Evolutionary conservation across 2,797 vertebrate species (phyloP), one percentile per base, ranked within the genome.

Genomic region (Todus mexicanus): DNA sequence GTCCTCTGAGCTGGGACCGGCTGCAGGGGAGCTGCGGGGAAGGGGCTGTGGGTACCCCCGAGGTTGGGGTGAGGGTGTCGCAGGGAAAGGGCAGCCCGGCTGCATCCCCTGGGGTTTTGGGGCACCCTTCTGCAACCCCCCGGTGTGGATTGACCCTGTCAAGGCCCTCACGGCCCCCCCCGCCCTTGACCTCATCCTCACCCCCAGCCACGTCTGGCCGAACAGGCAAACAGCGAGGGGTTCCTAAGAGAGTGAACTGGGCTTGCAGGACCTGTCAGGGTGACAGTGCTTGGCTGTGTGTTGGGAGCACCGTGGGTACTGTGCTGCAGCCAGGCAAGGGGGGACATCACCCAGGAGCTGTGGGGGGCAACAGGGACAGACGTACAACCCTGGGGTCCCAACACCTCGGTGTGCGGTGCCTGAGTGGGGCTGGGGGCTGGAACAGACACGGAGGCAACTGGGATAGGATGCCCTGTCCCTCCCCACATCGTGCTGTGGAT

Each of bases 401-500:
- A 8, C 43, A 2, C 26, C 3, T 11, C 3, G 4, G 35, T 2
- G 2, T 26, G n/a, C 5, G 47, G 42, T 48, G 29, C 59, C 15
- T 48, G 61, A 45, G 20, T 8, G 2, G 29, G 43, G 26, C 7
- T 12, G 19, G 69, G 26, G 26, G 26, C 70, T 4, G 23, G 29
- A n/a, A 9, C 38, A 19, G 73, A 14, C 17, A 11, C 0, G 1
- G 72, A 35, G 18, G 45, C 12, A 21, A 31, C 13, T 1, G 8
- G 14, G 3, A 5, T 0, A 11, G 64, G 40, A 8, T 37, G 35
- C 21, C 83, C 8, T 1, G 7, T 27, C 13, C 9, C 38, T 31
- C 14, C 4, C 29, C 17, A n/a, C n/a, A 3, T n/a, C 6, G 2
- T 15, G 12, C 5, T 15, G 5, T 0, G 6, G 60, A 37, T 23